Conservation (phyloP, 2,113 vertebrate species). For the Prunella himalayana region DNA sequence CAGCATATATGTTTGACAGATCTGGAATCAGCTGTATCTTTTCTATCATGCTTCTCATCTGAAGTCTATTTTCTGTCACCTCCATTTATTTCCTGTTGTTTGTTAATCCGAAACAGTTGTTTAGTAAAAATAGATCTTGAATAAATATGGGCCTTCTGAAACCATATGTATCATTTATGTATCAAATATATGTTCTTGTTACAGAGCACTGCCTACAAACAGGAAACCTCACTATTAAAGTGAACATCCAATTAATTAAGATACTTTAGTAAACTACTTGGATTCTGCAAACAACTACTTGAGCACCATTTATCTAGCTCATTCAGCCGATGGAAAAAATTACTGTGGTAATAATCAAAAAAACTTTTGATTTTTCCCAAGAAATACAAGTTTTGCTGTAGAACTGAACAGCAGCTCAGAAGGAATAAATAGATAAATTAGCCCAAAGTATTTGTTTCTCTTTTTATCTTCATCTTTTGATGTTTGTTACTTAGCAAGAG, state of each 20-base stretch:
- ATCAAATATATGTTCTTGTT: conserved; percentile 11
- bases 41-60: background rate
- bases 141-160: conserved; percentile 16
- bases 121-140: conserved; percentile 36
- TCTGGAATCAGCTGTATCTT: conserved; percentile 16
- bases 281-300: conserved; percentile 56
- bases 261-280: conserved; percentile 52
- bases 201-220: conserved; percentile 34
- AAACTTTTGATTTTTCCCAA: conserved; percentile 5
- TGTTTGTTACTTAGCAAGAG: background rate
- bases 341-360: too few species aligned
- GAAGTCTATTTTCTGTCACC: conserved; percentile 13
- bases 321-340: conserved; percentile 30
- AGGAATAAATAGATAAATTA: background rate
- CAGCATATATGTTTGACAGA: conserved; percentile 11
- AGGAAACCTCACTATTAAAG: conserved; percentile 50
- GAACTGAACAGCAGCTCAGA: background rate
- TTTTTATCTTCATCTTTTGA: background rate
- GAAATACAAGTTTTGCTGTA: conserved; percentile 21
- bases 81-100: conserved; percentile 34
- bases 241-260: conserved; percentile 66
- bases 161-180: background rate
- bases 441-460: background rate
- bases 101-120: conserved; percentile 8
- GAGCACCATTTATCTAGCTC: conserved; percentile 44